Percentiles rank a stretch among this genome's conserved stretches.
These are phyloP conservation scores for Lasioglossum oenotherae DNA, from an alignment of 2,888 invertebrate species.

Conservation along the genomic window DNA sequence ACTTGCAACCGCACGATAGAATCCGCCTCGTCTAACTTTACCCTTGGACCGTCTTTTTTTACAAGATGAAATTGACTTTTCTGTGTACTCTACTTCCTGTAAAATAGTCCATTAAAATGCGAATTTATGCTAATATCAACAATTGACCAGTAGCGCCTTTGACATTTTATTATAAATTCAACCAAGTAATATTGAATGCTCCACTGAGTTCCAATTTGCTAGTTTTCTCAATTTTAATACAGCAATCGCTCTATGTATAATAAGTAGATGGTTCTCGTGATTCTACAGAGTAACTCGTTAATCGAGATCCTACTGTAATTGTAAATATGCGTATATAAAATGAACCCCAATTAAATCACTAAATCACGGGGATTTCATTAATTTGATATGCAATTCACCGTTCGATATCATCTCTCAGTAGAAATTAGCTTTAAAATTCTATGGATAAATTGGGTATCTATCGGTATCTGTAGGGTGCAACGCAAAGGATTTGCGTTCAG, in stretches of 20 bases:
- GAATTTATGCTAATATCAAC: background rate
- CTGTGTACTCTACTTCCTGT: background rate
- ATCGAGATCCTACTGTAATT: too few relatives aligned
- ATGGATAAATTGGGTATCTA: background rate
- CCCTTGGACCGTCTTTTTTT: background rate
- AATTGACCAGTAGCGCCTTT: background rate
- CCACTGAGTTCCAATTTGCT: background rate
- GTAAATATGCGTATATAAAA: background rate
- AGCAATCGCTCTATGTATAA: background rate
- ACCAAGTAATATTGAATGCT: background rate
- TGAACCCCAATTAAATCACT: background rate
- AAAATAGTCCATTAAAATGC: background rate
- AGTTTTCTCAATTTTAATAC: background rate
- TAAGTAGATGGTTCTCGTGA: background rate
- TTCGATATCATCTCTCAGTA: background rate
- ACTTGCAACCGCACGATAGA: background rate
- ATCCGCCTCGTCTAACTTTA: background rate
- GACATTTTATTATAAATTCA: constrained; percentile 1
- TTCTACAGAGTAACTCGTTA: background rate
- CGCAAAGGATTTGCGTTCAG: too few relatives aligned
- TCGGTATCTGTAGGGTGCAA: background rate
- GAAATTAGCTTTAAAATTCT: background rate
- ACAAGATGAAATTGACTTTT: background rate
- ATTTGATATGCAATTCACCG: background rate
- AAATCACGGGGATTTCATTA: background rate